A percentile compares a stretch with the other conserved stretches of the same genome.
These are phyloP conservation scores for Melanocharis versteri DNA, from an alignment of 2,113 vertebrate species.

Conservation along the genomic window DNA sequence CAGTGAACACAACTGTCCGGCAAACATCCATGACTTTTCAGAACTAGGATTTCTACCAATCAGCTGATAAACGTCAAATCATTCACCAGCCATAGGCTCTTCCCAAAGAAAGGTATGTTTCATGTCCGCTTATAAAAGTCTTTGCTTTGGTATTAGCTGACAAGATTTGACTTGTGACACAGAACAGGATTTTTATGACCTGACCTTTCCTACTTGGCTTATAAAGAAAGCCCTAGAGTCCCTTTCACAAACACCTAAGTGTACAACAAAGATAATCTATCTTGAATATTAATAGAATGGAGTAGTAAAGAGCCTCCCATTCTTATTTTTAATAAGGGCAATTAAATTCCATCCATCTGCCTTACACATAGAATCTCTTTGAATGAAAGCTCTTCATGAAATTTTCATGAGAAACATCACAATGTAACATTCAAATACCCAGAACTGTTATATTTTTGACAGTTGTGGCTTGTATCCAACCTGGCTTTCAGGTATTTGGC, in stretches of 20 bases:
- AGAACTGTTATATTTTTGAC: conserved; percentile 65
- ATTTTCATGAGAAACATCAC: conserved; percentile 77
- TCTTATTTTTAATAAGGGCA: conserved; percentile 75
- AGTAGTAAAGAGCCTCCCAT: conserved; percentile 48
- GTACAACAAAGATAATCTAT: conserved; percentile 62
- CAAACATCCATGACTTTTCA: neutral
- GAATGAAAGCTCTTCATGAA: conserved; percentile 71
- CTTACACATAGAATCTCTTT: conserved; percentile 55
- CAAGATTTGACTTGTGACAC: conserved; percentile 34
- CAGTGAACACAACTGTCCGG: neutral
- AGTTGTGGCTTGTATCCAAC: conserved; percentile 78
- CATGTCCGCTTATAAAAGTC: conserved; percentile 20
- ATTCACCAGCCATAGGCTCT: conserved; percentile 1
- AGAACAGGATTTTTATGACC: conserved; percentile 14
- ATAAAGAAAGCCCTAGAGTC: neutral
- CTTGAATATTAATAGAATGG: conserved; percentile 57
- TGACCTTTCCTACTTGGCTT: conserved; percentile 38
- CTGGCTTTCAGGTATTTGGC: conserved; percentile 85
- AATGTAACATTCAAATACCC: conserved; percentile 68
- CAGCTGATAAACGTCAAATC: conserved; percentile 15
- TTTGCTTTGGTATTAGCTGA: neutral
- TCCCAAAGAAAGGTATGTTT: conserved; percentile 31
- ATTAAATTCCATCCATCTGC: conserved; percentile 73
- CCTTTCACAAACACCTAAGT: conserved; percentile 19
- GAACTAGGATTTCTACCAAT: neutral